A percentile compares a stretch with the other conserved stretches of the same genome.
phyloP scores from a whole-genome alignment of 2,797 vertebrate genomes.

The Rhinatrema bivittatum region DNA sequence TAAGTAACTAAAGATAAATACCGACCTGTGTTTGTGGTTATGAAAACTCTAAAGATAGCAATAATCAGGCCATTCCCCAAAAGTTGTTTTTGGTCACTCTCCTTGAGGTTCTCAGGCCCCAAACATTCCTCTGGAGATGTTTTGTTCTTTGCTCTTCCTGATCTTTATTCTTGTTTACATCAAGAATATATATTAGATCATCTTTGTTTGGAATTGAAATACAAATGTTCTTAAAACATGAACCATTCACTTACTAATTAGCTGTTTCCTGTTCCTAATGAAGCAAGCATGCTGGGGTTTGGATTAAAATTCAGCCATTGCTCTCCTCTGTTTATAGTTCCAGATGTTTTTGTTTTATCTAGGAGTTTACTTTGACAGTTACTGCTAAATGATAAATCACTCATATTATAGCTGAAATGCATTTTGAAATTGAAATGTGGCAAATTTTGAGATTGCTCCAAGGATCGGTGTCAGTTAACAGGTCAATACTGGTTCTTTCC shows the following conservation, averaged over 20 bases:
- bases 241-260: conserved; percentile 66
- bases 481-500: conserved; percentile 42
- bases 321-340: conserved; percentile 61
- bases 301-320: conserved; percentile 70
- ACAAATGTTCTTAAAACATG: conserved; percentile 47
- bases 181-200: conserved; percentile 51
- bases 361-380: conserved; percentile 65
- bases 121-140: conserved; percentile 24
- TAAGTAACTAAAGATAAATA: too few species aligned
- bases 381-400: conserved; percentile 72
- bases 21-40: too few species aligned
- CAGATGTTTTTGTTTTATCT: conserved; percentile 79
- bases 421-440: conserved; percentile 67
- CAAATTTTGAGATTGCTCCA: conserved; percentile 48
- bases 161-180: conserved; percentile 52
- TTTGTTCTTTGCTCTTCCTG: conserved; percentile 24
- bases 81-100: too few species aligned
- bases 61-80: too few species aligned
- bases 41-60: too few species aligned
- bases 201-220: conserved; percentile 44
- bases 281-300: conserved; percentile 53
- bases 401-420: conserved; percentile 63
- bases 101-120: conserved; percentile 28
- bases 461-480: conserved; percentile 45
- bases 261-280: conserved; percentile 63